These are phyloP conservation scores for Protaetia brevitarsis DNA, from an alignment of 1,140 invertebrate species.

Conservation along the genomic window DNA sequence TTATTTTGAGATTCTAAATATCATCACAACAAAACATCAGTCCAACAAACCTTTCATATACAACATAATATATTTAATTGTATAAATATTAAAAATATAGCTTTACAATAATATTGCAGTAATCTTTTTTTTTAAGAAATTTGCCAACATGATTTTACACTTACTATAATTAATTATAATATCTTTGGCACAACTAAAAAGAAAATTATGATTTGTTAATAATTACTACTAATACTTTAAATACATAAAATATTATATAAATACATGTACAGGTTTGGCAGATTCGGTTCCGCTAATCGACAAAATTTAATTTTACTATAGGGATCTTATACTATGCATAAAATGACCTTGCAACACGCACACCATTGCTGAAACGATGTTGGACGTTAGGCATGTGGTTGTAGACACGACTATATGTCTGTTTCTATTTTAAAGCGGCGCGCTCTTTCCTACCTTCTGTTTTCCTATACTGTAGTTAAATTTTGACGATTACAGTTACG, in stretches of 20 bases:
- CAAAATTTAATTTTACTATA: too few species aligned
- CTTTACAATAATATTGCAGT: background rate
- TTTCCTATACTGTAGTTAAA: too few species aligned
- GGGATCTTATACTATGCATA: too few species aligned
- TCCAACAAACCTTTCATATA: background rate
- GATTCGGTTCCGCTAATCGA: too few species aligned
- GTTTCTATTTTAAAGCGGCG: too few species aligned
- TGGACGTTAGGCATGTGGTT: too few species aligned
- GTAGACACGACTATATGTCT: too few species aligned
- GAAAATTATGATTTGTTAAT: background rate
- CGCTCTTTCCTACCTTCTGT: too few species aligned
- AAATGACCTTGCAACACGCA: too few species aligned
- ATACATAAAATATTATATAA: background rate
- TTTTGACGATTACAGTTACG: too few species aligned
- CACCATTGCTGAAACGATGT: too few species aligned
- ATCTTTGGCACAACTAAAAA: slow-evolving; percentile 8
- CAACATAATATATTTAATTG: background rate
- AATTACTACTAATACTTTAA: background rate
- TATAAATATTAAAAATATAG: slow-evolving; percentile 8
- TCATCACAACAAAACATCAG: slow-evolving; percentile 1
- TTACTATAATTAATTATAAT: background rate
- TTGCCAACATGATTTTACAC: background rate
- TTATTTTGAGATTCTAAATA: slow-evolving; percentile 10
- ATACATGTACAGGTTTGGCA: too few species aligned
- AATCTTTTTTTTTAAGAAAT: background rate